These are phyloP conservation scores for Platygyra sinensis DNA, from an alignment of 64 coral and sea anemone genomes.

Conservation along the genomic window DNA sequence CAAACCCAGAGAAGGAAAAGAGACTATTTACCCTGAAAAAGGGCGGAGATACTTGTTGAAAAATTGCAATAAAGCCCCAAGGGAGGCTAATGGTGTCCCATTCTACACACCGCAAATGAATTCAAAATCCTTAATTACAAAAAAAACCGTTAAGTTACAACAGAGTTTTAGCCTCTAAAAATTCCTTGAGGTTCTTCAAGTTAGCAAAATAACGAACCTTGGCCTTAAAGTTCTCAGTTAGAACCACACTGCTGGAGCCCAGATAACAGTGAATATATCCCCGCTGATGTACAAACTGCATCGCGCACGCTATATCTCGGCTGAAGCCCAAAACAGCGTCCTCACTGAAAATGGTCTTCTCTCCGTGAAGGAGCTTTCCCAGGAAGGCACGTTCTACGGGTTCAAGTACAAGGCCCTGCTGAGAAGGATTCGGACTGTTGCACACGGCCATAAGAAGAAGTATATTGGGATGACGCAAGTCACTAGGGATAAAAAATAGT, in stretches of 20 bases:
- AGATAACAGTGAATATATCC: conserved; percentile 86
- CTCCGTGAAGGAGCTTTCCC: conserved; percentile 65
- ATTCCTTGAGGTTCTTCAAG: too few relatives aligned
- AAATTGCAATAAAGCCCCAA: too few relatives aligned
- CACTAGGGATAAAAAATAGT: conserved; percentile 30
- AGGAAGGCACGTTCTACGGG: conserved; percentile 68
- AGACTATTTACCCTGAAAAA: too few relatives aligned
- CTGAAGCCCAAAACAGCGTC: conserved; percentile 63
- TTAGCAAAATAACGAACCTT: conserved; percentile 57
- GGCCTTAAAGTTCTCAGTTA: conserved; percentile 67
- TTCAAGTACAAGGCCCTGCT: conserved; percentile 71
- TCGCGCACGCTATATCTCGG: conserved; percentile 74
- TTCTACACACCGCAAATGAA: too few relatives aligned
- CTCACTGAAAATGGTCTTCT: conserved; percentile 67
- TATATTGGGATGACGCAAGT: conserved; percentile 90
- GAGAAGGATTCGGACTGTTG: conserved; percentile 34
- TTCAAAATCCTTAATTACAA: too few relatives aligned
- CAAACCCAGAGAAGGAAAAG: too few relatives aligned
- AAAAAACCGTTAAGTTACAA: too few relatives aligned
- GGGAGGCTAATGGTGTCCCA: too few relatives aligned
- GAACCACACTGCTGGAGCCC: conserved; percentile 71
- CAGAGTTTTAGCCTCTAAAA: too few relatives aligned
- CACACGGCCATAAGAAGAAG: conserved; percentile 72
- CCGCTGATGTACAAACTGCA: conserved; percentile 83
- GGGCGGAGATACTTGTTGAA: too few relatives aligned